Percentiles rank a stretch among this genome's conserved stretches.
phyloP scores from a whole-genome alignment of 2,113 vertebrate genomes.

The Nerophis ophidion region DNA sequence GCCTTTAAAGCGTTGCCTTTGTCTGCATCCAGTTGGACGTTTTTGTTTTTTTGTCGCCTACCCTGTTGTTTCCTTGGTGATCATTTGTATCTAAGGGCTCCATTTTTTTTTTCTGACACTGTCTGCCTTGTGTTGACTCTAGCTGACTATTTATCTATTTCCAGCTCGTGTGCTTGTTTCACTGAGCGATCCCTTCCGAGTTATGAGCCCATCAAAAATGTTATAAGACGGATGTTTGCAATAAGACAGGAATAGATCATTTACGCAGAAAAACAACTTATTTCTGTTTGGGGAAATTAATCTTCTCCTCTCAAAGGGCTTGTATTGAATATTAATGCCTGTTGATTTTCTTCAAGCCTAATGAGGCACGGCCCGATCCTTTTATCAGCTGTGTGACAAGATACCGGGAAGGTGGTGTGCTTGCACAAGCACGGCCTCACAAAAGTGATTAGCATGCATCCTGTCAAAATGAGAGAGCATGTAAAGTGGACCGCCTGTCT shows the following conservation, averaged over 20 bases:
- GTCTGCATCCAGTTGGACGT: not conserved
- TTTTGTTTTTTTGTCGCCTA: no score
- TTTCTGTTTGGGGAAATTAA: slow-evolving; percentile 31
- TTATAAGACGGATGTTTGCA: slow-evolving; percentile 54
- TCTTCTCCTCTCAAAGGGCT: slow-evolving; percentile 28
- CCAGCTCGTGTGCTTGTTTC: slow-evolving; percentile 50
- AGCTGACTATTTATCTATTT: slow-evolving; percentile 56
- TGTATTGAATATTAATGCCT: slow-evolving; percentile 37
- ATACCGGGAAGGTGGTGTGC: slow-evolving; percentile 27
- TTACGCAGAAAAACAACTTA: slow-evolving; percentile 42
- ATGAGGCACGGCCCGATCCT: not conserved
- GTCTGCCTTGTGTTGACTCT: slow-evolving; percentile 46
- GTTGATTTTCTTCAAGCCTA: slow-evolving; percentile 27
- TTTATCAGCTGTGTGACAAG: not conserved
- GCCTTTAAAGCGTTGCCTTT: no score
- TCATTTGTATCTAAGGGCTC: slow-evolving; percentile 1
- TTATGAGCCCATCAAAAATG: slow-evolving; percentile 54
- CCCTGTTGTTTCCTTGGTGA: not conserved
- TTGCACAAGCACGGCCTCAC: slow-evolving; percentile 44
- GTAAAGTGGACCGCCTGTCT: slow-evolving; percentile 45
- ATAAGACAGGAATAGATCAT: slow-evolving; percentile 41
- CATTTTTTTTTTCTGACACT: slow-evolving; percentile 37
- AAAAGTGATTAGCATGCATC: slow-evolving; percentile 53
- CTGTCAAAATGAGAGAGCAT: slow-evolving; percentile 37
- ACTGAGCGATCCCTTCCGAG: slow-evolving; percentile 34